A percentile compares a stretch with the other conserved stretches of the same genome.
These are phyloP conservation scores for Anagrus nilaparvatae DNA, from an alignment of 1,140 invertebrate genomes.

Conservation along the genomic window DNA sequence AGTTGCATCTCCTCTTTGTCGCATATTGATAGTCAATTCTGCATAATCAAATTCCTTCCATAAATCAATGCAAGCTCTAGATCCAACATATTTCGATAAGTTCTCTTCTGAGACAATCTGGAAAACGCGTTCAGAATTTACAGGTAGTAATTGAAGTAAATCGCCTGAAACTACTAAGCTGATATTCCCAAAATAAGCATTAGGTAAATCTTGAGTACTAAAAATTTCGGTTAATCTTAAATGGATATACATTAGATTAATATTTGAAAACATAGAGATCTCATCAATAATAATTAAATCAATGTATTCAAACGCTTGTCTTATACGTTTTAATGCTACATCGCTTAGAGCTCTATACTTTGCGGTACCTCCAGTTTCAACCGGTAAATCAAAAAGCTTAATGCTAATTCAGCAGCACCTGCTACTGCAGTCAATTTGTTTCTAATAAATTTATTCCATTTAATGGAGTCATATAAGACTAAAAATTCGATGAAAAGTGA, in stretches of 20 bases:
- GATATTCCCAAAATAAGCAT: conserved; percentile 23
- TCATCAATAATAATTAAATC: conserved; percentile 28
- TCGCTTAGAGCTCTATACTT: conserved; percentile 20
- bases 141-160: conserved; percentile 28
- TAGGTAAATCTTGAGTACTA: conserved; percentile 16
- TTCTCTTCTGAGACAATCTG: conserved; percentile 15
- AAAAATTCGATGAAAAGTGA: too few species aligned
- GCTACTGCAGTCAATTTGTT: conserved; percentile 21
- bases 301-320: conserved; percentile 21
- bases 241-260: conserved; percentile 24
- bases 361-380: conserved; percentile 19
- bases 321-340: conserved; percentile 20
- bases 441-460: conserved; percentile 16
- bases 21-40: conserved; percentile 23
- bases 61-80: conserved; percentile 16
- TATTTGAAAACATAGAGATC: conserved; percentile 32
- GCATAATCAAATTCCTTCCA: conserved; percentile 22
- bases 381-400: conserved; percentile 21
- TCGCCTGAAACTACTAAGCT: conserved; percentile 23
- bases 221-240: conserved; percentile 25
- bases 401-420: conserved; percentile 23
- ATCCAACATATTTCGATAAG: conserved; percentile 18
- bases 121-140: conserved; percentile 21
- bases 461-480: too few species aligned
- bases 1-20: too few species aligned